Evolutionary conservation across 2,113 vertebrate species (phyloP).

Genomic region (Scytalopus superciliaris): DNA sequence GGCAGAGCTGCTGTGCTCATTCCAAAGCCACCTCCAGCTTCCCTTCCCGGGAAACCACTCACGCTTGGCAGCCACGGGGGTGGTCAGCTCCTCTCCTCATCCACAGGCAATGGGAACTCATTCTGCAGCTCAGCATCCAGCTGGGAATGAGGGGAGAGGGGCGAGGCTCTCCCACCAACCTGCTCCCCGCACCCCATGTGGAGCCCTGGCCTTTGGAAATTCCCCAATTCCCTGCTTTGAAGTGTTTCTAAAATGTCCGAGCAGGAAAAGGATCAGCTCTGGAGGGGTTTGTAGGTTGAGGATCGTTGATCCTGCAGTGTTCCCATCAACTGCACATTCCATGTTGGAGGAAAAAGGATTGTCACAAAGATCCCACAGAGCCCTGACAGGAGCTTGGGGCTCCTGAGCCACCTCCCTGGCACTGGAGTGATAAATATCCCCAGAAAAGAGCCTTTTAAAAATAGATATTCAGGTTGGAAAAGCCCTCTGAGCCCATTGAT

Average conservation of each 20-base stretch:
- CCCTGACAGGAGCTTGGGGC: not conserved
- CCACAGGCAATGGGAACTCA: fast-evolving
- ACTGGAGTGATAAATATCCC: not conserved
- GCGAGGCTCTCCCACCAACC: not conserved
- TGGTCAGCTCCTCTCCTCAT: not conserved
- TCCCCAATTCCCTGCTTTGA: not conserved
- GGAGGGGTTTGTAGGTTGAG: not conserved
- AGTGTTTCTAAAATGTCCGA: not conserved
- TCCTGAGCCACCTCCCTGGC: not conserved
- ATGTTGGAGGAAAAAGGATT: not conserved
- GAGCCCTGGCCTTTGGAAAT: not conserved
- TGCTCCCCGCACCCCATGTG: not conserved
- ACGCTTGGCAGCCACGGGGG: not conserved
- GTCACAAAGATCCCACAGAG: not conserved
- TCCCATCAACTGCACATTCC: not conserved
- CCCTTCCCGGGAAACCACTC: not conserved
- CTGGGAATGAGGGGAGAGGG: not conserved
- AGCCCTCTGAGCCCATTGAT: not conserved
- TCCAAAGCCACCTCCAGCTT: not conserved
- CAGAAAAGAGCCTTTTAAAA: not conserved
- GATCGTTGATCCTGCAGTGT: not conserved
- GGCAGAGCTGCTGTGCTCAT: not conserved
- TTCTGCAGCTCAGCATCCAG: not conserved
- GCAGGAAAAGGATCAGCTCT: not conserved
- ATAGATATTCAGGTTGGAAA: not conserved